These are phyloP conservation scores for Leguminivora glycinivorella DNA, from an alignment of 1,140 invertebrate species.

Conservation along the genomic window DNA sequence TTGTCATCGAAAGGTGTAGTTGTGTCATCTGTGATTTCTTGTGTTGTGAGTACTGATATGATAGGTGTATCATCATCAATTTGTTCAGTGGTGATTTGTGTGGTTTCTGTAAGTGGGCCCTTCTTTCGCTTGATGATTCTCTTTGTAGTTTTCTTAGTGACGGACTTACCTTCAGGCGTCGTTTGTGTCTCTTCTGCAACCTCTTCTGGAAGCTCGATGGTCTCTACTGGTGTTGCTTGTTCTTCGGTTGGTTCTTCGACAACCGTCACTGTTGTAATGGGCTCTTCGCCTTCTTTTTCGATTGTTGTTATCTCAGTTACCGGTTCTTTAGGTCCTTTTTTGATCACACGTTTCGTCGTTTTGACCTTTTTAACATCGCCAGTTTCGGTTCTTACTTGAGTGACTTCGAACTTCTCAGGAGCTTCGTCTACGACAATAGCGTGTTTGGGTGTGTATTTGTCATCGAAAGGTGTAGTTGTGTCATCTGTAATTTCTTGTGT, in stretches of 20 bases:
- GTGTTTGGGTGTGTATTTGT: not conserved
- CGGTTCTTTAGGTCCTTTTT: conserved; percentile 60
- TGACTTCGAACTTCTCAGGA: conserved; percentile 39
- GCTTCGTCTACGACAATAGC: conserved; percentile 36
- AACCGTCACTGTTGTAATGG: conserved; percentile 60
- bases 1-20: not conserved
- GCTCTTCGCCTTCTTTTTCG: conserved; percentile 63
- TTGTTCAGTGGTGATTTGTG: conserved; percentile 53
- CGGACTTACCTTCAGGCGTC: conserved; percentile 36
- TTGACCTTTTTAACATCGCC: conserved; percentile 60
- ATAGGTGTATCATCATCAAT: not conserved
- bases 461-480: conserved; percentile 1
- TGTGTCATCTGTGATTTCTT: not conserved
- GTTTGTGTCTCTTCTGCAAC: conserved; percentile 53
- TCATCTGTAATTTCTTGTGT: conserved; percentile 43
- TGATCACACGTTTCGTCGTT: conserved; percentile 68
- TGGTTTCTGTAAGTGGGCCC: conserved; percentile 46
- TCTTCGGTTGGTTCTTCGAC: conserved; percentile 44
- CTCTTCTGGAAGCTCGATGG: conserved; percentile 46
- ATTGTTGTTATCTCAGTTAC: conserved; percentile 65
- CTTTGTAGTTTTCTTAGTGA: conserved; percentile 54
- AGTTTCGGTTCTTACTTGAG: conserved; percentile 55
- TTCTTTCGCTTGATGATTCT: conserved; percentile 52
- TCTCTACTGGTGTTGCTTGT: conserved; percentile 30
- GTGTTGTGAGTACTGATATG: not conserved